A percentile compares a stretch with the other conserved stretches of the same genome.
These are phyloP conservation scores for Epiblema foenella DNA, from an alignment of 2,888 invertebrate genomes.

Conservation along the genomic window DNA sequence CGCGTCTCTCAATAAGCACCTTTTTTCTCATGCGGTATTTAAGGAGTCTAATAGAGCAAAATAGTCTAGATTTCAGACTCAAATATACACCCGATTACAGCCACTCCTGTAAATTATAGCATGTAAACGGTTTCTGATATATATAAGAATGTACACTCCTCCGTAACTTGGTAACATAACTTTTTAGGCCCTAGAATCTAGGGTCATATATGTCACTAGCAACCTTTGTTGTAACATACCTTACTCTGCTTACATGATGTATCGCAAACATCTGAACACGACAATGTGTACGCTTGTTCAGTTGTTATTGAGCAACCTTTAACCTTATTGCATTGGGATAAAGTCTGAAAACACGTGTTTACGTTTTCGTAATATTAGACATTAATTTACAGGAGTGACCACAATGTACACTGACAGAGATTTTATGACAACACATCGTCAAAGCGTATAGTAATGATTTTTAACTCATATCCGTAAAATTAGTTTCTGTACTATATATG, in stretches of 20 bases:
- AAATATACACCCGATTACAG: conserved; percentile 6
- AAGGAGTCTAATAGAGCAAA: no score
- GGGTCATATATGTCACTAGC: no score
- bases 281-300: neutral
- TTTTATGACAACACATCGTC: neutral
- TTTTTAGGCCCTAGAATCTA: no score
- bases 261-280: neutral
- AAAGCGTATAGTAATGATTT: conserved; percentile 36
- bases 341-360: neutral
- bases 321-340: neutral
- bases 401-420: neutral
- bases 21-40: no score
- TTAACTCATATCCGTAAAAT: conserved; percentile 42
- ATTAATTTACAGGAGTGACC: neutral
- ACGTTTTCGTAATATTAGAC: neutral
- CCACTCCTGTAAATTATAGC: neutral
- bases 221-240: no score
- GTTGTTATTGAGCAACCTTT: neutral
- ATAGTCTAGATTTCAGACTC: no score
- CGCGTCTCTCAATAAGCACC: no score
- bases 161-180: no score
- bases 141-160: no score
- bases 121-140: no score
- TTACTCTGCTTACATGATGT: no score
- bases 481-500: conserved; percentile 37